Evolutionary conservation across 2,797 vertebrate species (phyloP).

Genomic region (Prionace glauca): DNA sequence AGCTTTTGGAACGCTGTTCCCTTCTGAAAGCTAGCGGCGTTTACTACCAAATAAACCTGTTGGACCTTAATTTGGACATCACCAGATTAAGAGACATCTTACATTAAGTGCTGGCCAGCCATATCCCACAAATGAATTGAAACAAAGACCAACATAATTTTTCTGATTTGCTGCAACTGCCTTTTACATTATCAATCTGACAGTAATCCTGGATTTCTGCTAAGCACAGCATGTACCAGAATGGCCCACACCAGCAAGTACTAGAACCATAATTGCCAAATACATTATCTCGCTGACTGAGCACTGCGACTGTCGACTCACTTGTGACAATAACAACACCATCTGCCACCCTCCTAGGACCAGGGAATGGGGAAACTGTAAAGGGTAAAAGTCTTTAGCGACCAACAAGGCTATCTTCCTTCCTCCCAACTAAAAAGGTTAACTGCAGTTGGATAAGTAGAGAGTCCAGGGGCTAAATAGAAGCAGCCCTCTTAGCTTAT

Average conservation of each 20-base stretch:
- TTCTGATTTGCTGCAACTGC: background rate
- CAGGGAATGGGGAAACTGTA: background rate
- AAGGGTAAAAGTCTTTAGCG: background rate
- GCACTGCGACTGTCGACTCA: background rate
- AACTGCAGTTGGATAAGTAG: background rate
- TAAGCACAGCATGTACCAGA: slow-evolving; percentile 2
- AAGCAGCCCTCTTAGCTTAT: background rate
- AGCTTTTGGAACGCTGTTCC: no score
- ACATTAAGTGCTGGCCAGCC: no score
- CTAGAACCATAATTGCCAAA: background rate
- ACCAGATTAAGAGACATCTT: no score
- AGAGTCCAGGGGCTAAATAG: background rate
- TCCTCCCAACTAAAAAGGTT: slow-evolving; percentile 15
- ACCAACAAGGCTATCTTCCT: background rate
- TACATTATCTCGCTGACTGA: background rate
- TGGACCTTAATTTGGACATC: no score
- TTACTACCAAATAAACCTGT: no score
- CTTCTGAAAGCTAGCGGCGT: no score
- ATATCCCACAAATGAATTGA: no score
- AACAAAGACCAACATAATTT: no score
- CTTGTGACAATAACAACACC: slow-evolving; percentile 12
- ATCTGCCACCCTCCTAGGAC: slow-evolving; percentile 30
- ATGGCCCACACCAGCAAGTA: slow-evolving; percentile 1
- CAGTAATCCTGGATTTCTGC: background rate
- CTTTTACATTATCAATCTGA: background rate